Percentiles rank a stretch among this genome's conserved stretches.
These are phyloP conservation scores for Psilanteris sp. DNA, from an alignment of 1,140 invertebrate genomes.

Conservation along the genomic window DNA sequence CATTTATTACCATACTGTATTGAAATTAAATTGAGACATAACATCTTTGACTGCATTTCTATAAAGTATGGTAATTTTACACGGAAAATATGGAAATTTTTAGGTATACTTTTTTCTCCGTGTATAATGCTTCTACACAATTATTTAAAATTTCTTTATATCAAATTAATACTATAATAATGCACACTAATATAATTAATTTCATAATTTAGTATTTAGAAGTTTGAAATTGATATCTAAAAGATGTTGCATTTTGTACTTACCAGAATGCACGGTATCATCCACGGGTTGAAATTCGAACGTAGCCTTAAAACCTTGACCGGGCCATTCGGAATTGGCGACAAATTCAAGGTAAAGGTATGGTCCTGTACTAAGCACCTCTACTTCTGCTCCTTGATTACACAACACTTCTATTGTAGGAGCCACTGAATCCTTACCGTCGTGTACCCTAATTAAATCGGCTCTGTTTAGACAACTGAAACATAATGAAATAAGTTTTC, in stretches of 20 bases:
- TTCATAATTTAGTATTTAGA: too few species aligned
- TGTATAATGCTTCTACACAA: too few species aligned
- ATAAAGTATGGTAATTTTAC: too few species aligned
- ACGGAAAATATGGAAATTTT: too few species aligned
- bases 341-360: constrained; percentile 91
- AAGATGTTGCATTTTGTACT: constrained; percentile 57
- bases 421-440: constrained; percentile 83
- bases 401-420: constrained; percentile 90
- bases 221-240: too few species aligned
- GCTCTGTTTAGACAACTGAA: constrained; percentile 89
- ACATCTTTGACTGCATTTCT: too few species aligned
- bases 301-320: constrained; percentile 91
- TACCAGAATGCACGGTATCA: constrained; percentile 80
- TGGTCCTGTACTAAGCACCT: constrained; percentile 89
- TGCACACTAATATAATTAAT: too few species aligned
- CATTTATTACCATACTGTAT: too few species aligned
- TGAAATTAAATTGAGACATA: too few species aligned
- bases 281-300: constrained; percentile 87
- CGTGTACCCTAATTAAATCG: constrained; percentile 89
- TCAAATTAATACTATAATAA: too few species aligned
- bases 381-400: constrained; percentile 87
- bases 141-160: too few species aligned
- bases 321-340: constrained; percentile 88
- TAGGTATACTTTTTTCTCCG: too few species aligned
- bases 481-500: constrained; percentile 68